Percentiles rank a stretch among this genome's conserved stretches.
phyloP scores from a whole-genome alignment of 2,113 vertebrate species.

The Phrynocephalus versicolor region DNA sequence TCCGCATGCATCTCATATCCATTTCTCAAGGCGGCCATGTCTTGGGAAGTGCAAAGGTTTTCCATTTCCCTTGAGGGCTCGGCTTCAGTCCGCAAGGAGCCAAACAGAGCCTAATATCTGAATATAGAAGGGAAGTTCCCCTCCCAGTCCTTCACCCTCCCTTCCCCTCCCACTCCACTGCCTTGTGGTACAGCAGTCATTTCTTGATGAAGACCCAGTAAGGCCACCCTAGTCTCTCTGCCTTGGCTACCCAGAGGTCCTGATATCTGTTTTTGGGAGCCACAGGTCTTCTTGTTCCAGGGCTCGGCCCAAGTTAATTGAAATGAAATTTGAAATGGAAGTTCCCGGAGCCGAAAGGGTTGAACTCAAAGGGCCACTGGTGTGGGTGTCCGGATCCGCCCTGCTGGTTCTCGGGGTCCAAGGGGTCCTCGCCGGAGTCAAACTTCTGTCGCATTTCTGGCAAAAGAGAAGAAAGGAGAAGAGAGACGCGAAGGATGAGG shows the following conservation, averaged over 20 bases:
- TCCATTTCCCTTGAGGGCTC: neutral
- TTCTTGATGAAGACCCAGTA: neutral
- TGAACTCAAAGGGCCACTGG: conserved; percentile 82
- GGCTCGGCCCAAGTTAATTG: conserved; percentile 67
- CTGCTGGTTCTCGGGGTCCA: conserved; percentile 85
- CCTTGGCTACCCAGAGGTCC: neutral
- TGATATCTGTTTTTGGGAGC: neutral
- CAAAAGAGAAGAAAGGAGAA: neutral
- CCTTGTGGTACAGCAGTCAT: neutral
- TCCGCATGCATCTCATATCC: neutral
- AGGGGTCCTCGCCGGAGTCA: conserved; percentile 82
- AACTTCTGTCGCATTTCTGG: conserved; percentile 86
- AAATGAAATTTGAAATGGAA: conserved; percentile 86
- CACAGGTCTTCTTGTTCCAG: neutral
- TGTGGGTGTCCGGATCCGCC: conserved; percentile 71
- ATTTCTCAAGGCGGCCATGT: neutral
- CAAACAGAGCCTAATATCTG: neutral
- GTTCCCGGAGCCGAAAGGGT: conserved; percentile 83
- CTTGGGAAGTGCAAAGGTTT: neutral
- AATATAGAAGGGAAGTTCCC: too few relatives aligned
- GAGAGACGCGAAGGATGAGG: neutral
- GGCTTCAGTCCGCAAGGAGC: neutral
- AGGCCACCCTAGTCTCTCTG: neutral
- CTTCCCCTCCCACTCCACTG: neutral
- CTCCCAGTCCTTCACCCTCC: too few relatives aligned